Percentiles rank a stretch among this genome's conserved stretches.
These are phyloP conservation scores for Nesometra sesokonis DNA, from an alignment of 35 echinoderm and acorn worm species.

Conservation along the genomic window DNA sequence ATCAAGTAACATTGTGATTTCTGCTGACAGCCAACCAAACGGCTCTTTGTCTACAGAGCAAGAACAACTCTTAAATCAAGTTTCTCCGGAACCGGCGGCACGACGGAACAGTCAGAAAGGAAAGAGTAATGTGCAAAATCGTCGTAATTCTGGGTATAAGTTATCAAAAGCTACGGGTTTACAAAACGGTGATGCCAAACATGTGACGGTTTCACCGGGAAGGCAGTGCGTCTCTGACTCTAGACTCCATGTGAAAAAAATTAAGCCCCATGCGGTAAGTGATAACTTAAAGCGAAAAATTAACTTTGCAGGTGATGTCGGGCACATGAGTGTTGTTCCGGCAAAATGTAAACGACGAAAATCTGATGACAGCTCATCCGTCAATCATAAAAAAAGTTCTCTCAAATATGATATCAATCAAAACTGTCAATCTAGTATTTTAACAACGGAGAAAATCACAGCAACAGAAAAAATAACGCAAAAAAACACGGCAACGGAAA, in stretches of 20 bases:
- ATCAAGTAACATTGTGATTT: neutral
- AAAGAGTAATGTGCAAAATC: neutral
- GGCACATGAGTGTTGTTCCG: neutral
- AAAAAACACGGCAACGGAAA: no score
- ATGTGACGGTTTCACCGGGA: conserved; percentile 51
- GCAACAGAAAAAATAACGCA: no score
- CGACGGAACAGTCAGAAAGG: neutral
- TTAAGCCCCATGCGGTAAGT: conserved; percentile 16
- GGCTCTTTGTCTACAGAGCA: neutral
- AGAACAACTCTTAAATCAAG: neutral
- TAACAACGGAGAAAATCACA: no score
- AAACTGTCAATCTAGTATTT: neutral
- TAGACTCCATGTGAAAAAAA: conserved; percentile 26
- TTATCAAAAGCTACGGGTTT: neutral
- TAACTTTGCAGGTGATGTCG: conserved; percentile 34
- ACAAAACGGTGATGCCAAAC: neutral
- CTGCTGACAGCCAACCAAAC: neutral
- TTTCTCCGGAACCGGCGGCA: neutral
- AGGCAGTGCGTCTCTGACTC: conserved; percentile 74
- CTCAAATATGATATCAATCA: neutral
- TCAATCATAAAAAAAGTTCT: neutral
- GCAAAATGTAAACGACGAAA: neutral
- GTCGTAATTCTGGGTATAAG: neutral
- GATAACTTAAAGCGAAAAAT: conserved; percentile 64
- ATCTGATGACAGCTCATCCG: neutral